Percentiles rank a stretch among this genome's conserved stretches.
Evolutionary conservation across 2,797 vertebrate genomes (phyloP).

Genomic region (Ptychobarbus kaznakovi): DNA sequence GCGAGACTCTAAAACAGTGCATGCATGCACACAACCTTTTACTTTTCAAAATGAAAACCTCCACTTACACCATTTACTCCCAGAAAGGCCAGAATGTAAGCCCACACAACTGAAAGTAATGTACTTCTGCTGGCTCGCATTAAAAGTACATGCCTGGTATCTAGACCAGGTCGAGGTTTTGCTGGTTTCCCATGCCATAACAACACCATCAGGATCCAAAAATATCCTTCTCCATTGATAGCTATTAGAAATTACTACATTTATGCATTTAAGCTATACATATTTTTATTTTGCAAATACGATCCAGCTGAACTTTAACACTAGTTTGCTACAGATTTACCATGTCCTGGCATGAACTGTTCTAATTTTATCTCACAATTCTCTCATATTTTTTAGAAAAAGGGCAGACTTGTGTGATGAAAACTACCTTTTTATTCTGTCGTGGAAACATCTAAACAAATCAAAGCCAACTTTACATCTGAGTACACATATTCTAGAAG

Average conservation of each 20-base stretch:
- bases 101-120: neutral
- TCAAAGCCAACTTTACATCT: neutral
- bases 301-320: neutral
- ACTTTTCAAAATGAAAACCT: neutral
- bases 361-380: neutral
- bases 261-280: neutral
- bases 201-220: neutral
- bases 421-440: neutral
- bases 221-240: neutral
- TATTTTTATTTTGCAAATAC: neutral
- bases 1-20: neutral
- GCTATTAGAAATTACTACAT: neutral
- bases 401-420: too few species aligned
- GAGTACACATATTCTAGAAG: too few species aligned
- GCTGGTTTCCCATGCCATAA: neutral
- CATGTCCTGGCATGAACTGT: neutral
- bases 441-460: neutral
- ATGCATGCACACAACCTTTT: neutral
- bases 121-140: neutral
- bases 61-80: neutral
- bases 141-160: neutral
- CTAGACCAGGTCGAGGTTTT: conserved; percentile 17
- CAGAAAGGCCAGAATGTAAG: neutral
- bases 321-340: neutral
- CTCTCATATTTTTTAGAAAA: too few species aligned